A percentile compares a stretch with the other conserved stretches of the same genome.
These are phyloP conservation scores for Oscheius onirici DNA, from an alignment of 2,888 invertebrate genomes.

Conservation along the genomic window DNA sequence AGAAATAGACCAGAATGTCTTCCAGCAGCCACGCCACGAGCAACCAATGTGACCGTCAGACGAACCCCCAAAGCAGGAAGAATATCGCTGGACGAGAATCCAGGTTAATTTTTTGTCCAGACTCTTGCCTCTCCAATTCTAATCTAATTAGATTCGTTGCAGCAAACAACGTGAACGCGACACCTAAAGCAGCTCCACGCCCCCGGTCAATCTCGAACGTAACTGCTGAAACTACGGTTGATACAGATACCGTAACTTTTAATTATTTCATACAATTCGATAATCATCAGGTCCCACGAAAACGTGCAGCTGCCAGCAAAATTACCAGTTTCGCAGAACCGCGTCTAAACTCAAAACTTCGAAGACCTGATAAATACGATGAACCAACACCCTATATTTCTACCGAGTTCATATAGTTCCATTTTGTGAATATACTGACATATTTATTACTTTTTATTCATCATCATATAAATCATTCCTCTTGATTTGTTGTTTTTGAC, in stretches of 20 bases:
- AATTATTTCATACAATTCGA: not conserved
- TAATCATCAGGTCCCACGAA: conserved; percentile 37
- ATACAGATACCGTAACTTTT: conserved; percentile 35
- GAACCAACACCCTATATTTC: conserved; percentile 41
- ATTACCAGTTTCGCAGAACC: conserved; percentile 46
- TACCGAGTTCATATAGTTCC: conserved; percentile 9
- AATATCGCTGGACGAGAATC: not conserved
- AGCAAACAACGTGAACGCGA: not conserved
- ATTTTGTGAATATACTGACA: not conserved
- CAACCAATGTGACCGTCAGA: conserved; percentile 3
- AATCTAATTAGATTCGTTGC: no score
- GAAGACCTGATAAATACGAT: conserved; percentile 49
- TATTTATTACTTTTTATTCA: not conserved
- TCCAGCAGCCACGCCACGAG: not conserved
- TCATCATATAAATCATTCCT: not conserved
- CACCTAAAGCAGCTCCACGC: conserved; percentile 10
- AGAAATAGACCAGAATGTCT: not conserved
- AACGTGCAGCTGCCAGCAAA: conserved; percentile 42
- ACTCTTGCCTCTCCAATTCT: no score
- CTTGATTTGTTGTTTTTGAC: not conserved
- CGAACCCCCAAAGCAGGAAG: conserved; percentile 5
- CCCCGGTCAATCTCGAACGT: not conserved
- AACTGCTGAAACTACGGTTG: conserved; percentile 9
- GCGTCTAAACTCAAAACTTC: conserved; percentile 34
- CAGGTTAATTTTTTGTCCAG: not conserved